Base-by-base conservation (phyloP, 2,797 vertebrate species). In the Halcyon leucocephala region DNA sequence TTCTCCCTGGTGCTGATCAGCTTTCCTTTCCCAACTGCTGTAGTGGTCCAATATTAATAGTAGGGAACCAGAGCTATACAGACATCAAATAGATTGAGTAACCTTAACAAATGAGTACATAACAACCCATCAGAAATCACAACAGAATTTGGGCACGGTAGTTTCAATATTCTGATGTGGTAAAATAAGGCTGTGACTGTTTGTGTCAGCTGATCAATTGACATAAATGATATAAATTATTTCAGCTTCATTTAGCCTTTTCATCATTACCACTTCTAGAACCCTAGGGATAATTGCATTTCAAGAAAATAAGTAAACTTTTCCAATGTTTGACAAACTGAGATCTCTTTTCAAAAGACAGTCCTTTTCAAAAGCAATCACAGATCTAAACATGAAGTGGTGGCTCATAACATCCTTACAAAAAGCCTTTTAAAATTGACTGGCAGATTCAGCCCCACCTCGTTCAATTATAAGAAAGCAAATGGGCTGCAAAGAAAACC, bases 221-320 rank as follows among this genome's bases (percentile, higher is more conserved):
- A 90, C 62, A 90, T 26, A 91, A 79, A 86, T 83, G 28, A 55
- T 78, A 79, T 48, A 57, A 33, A 78, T 85, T 13, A 91, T 95
- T 91, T 96, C 49, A 72, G 80, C 51, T 79, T 95, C 20, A 49
- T 93, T 96, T 95, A 83, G 44, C 31, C 70, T 90, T 93, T 91
- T 91, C 52, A 79, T 22, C 13, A 0, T 76, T 90, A 77, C 35
- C 31, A 79, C 54, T 87, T 90, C 54, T 66, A 79, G 73, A 85
- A 72, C 41, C n/a, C 42, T 35, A 55, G 46, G 72, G 41, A 67
- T 89, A 93, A 91, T 44, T 88, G 57, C 77, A 37, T 92, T 86
- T 79, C 62, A 72, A 89, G 74, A 90, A 91, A 94, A 93, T 57
- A 91, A 92, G 72, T 61, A 80, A 90, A 92, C 52, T 82, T 95